Percentiles rank a stretch among this genome's conserved stretches.
phyloP scores from a whole-genome alignment of 1,140 invertebrate species.

The Lordiphosa clarofinis region DNA sequence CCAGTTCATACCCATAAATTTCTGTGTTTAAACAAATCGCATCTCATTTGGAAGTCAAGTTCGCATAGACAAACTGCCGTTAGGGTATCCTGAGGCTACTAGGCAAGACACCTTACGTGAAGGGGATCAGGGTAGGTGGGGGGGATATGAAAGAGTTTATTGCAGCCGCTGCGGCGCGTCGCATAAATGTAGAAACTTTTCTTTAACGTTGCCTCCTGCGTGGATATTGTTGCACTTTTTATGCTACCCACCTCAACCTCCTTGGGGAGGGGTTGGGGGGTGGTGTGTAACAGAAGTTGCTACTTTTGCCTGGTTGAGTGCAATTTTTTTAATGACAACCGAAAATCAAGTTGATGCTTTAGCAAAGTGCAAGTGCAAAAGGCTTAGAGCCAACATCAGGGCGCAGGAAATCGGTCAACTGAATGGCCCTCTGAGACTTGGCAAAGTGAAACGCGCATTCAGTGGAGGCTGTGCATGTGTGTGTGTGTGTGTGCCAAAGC shows the following conservation, averaged over 20 bases:
- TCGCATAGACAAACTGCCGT: too few species aligned
- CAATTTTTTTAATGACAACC: conserved; percentile 58
- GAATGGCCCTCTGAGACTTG: conserved; percentile 34
- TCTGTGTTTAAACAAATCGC: too few species aligned
- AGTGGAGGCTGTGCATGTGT: background rate
- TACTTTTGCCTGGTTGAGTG: conserved; percentile 30
- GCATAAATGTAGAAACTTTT: conserved; percentile 41
- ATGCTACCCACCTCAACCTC: conserved; percentile 7
- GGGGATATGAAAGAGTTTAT: conserved; percentile 17
- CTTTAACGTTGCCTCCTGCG: conserved; percentile 17
- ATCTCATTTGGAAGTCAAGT: too few species aligned
- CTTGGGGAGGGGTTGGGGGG: conserved; percentile 2
- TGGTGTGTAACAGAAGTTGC: conserved; percentile 30
- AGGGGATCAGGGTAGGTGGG: too few species aligned
- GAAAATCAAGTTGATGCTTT: conserved; percentile 31
- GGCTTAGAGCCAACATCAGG: conserved; percentile 22
- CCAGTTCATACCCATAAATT: too few species aligned
- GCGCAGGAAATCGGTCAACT: conserved; percentile 42
- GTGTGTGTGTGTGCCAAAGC: conserved; percentile 3
- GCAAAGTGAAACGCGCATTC: conserved; percentile 40
- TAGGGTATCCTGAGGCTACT: too few species aligned
- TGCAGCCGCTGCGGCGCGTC: conserved; percentile 23
- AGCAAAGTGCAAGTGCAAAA: conserved; percentile 25
- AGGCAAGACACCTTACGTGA: too few species aligned
- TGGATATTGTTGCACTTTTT: conserved; percentile 34